These are phyloP conservation scores for Escarpia spicata DNA, from an alignment of 2,888 invertebrate species.

Conservation along the genomic window DNA sequence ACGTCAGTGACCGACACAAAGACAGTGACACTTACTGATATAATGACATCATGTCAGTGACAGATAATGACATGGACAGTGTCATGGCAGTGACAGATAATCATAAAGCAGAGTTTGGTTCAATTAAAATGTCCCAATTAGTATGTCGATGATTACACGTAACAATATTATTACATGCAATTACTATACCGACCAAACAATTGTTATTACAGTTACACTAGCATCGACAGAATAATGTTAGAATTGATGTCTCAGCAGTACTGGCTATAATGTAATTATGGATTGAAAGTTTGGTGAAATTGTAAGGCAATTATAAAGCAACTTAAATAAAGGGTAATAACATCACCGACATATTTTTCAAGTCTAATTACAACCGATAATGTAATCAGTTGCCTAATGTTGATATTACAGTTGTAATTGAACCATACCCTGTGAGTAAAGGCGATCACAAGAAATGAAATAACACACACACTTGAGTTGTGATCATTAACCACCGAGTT, in stretches of 20 bases:
- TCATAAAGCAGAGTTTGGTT: no score
- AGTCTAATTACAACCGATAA: neutral
- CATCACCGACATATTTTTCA: neutral
- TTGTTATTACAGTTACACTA: neutral
- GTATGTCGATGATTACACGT: neutral
- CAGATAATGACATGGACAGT: neutral
- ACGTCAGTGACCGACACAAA: neutral
- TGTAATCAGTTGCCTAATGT: neutral
- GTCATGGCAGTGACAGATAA: no score
- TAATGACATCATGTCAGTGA: neutral
- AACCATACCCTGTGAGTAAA: neutral
- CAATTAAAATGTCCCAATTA: no score
- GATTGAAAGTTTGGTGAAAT: neutral
- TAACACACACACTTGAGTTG: neutral
- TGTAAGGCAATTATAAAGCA: neutral
- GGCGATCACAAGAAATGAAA: neutral
- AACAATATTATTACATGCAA: neutral
- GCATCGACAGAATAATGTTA: no score
- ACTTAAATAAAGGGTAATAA: neutral
- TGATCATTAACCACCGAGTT: neutral
- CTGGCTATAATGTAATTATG: neutral
- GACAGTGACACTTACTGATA: neutral
- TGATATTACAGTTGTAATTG: neutral
- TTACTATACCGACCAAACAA: neutral
- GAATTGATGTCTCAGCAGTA: neutral